These are phyloP conservation scores for Heterochromis multidens DNA, from an alignment of 2,113 vertebrate species.

Conservation along the genomic window DNA sequence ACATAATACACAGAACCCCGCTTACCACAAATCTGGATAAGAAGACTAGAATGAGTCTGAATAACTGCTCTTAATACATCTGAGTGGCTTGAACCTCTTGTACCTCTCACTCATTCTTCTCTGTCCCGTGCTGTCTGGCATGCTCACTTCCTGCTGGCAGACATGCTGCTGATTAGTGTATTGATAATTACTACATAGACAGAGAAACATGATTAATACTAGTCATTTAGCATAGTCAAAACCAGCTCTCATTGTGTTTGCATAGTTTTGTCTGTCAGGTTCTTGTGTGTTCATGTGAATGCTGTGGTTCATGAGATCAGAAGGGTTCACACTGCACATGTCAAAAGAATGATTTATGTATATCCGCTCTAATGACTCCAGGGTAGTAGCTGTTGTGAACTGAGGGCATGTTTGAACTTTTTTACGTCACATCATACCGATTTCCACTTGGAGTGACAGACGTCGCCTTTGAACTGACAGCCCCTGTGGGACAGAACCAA, in stretches of 20 bases:
- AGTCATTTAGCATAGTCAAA: conserved; percentile 48
- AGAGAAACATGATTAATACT: conserved; percentile 64
- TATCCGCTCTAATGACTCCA: conserved; percentile 1
- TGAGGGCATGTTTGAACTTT: conserved; percentile 32
- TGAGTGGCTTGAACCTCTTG: not conserved
- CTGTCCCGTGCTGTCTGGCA: not conserved
- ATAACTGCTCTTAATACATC: conserved; percentile 1
- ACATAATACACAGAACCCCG: not conserved
- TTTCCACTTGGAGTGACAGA: not conserved
- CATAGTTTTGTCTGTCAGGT: not conserved
- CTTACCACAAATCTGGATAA: not conserved
- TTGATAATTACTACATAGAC: conserved; percentile 60
- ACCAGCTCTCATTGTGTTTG: not conserved
- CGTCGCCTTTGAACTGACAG: not conserved
- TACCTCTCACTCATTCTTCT: not conserved
- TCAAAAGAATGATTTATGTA: conserved; percentile 44
- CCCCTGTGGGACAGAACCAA: not conserved
- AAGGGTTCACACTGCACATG: not conserved
- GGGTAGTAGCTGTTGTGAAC: conserved; percentile 22
- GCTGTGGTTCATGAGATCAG: not conserved
- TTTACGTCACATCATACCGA: not conserved
- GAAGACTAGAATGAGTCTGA: not conserved
- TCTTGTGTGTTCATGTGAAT: not conserved
- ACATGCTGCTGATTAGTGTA: conserved; percentile 58
- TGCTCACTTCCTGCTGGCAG: conserved; percentile 41